These are phyloP conservation scores for Spialia ferax DNA, from an alignment of 2,888 invertebrate genomes.

Conservation along the genomic window DNA sequence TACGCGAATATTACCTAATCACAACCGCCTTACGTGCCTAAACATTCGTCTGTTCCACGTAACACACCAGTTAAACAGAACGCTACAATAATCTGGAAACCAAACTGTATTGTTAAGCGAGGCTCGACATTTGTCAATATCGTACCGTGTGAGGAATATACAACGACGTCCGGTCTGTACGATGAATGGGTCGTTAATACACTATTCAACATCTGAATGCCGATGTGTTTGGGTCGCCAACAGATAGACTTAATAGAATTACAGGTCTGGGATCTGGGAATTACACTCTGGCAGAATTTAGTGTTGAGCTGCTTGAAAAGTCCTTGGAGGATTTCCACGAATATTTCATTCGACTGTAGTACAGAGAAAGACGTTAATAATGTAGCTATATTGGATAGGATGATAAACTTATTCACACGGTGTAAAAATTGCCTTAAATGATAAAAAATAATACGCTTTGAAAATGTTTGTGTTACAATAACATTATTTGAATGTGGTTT, in stretches of 20 bases:
- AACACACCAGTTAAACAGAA: constrained; percentile 26
- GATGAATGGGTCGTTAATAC: constrained; percentile 34
- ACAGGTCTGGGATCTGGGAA: background rate
- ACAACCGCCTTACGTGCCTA: constrained; percentile 16
- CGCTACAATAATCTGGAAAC: constrained; percentile 24
- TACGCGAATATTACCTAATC: constrained; percentile 13
- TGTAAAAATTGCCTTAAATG: too few relatives aligned
- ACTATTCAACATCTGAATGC: constrained; percentile 36
- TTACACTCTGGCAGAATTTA: background rate
- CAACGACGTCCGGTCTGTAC: constrained; percentile 42
- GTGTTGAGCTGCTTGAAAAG: background rate
- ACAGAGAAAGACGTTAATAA: background rate
- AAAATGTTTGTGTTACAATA: too few relatives aligned
- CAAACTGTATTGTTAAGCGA: constrained; percentile 26
- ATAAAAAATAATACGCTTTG: too few relatives aligned
- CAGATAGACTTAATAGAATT: constrained; percentile 26
- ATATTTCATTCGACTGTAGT: background rate
- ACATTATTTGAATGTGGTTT: too few relatives aligned
- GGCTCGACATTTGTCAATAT: constrained; percentile 41
- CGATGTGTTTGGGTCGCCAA: constrained; percentile 14
- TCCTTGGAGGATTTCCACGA: background rate
- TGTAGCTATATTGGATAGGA: background rate
- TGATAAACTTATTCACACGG: background rate
- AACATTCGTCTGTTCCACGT: constrained; percentile 19
- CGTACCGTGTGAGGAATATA: constrained; percentile 37